Conservation (phyloP, 2,113 vertebrate species). For the Stegastes partitus region DNA sequence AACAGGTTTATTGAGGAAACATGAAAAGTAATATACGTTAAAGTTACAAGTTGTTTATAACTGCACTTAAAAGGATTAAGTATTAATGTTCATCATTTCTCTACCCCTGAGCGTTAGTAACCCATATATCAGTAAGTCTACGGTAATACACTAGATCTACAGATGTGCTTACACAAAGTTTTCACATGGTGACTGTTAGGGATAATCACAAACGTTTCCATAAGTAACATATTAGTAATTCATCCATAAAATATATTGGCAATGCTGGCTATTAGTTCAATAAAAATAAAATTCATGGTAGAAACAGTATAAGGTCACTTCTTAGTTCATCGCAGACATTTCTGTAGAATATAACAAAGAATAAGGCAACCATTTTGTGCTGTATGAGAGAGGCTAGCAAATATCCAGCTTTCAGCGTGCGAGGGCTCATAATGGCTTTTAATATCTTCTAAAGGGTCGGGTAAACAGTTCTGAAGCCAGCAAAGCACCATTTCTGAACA, state of each 20-base stretch:
- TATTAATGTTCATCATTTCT: background rate
- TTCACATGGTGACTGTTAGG: constrained; percentile 14
- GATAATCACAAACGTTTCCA: constrained; percentile 10
- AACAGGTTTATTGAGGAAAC: constrained; percentile 37
- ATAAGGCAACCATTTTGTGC: constrained; percentile 25
- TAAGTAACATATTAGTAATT: constrained; percentile 9
- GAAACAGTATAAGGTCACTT: constrained; percentile 50
- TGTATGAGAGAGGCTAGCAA: background rate
- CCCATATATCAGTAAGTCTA: constrained; percentile 15
- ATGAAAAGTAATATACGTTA: constrained; percentile 4
- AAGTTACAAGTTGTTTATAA: constrained; percentile 18
- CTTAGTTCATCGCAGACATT: constrained; percentile 12
- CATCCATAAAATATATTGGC: constrained; percentile 2
- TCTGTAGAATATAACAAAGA: constrained; percentile 12
- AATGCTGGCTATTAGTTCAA: constrained; percentile 13
- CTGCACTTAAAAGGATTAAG: background rate
- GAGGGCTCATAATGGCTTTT: constrained; percentile 11
- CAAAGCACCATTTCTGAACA: constrained; percentile 21
- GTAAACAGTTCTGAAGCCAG: constrained; percentile 9
- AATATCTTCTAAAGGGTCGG: constrained; percentile 2
- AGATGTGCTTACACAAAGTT: constrained; percentile 13
- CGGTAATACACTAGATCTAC: constrained; percentile 9
- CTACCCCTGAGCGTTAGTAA: constrained; percentile 59
- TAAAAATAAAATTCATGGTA: constrained; percentile 30
- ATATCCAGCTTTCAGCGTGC: background rate